Percentiles rank a stretch among this genome's conserved stretches.
These are phyloP conservation scores for Pristionchus arcanus DNA, from an alignment of 2,888 invertebrate genomes.

Conservation along the genomic window DNA sequence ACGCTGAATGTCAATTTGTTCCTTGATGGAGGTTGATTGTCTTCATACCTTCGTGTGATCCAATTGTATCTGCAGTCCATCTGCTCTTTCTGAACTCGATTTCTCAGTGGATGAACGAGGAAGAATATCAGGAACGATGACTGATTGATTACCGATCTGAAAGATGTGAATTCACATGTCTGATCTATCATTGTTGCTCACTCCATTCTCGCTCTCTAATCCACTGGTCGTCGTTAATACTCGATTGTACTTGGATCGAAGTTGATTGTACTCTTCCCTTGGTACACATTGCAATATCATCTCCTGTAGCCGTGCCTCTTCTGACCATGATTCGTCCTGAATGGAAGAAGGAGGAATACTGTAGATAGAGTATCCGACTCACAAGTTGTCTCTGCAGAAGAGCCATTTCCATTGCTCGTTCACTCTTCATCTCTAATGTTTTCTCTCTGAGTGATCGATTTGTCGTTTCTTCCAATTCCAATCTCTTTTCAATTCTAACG, in stretches of 20 bases:
- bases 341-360: not conserved
- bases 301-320: constrained; percentile 54
- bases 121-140: constrained; percentile 51
- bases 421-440: constrained; percentile 24
- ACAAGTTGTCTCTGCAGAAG: constrained; percentile 46
- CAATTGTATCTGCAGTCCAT: constrained; percentile 35
- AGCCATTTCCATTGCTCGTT: constrained; percentile 26
- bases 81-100: not conserved
- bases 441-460: constrained; percentile 29
- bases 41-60: constrained; percentile 47
- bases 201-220: not conserved
- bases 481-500: constrained; percentile 33
- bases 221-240: constrained; percentile 18
- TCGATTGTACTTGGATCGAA: constrained; percentile 35
- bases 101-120: not conserved
- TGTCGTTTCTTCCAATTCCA: constrained; percentile 3
- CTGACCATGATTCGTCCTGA: constrained; percentile 54
- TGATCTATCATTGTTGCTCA: not conserved
- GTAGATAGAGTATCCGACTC: not conserved
- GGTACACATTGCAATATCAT: constrained; percentile 53
- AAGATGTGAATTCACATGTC: not conserved
- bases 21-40: not conserved
- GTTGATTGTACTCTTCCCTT: not conserved
- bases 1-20: not conserved
- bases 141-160: not conserved